These are phyloP conservation scores for Chromis chromis DNA, from an alignment of 2,797 vertebrate genomes.

Conservation along the genomic window DNA sequence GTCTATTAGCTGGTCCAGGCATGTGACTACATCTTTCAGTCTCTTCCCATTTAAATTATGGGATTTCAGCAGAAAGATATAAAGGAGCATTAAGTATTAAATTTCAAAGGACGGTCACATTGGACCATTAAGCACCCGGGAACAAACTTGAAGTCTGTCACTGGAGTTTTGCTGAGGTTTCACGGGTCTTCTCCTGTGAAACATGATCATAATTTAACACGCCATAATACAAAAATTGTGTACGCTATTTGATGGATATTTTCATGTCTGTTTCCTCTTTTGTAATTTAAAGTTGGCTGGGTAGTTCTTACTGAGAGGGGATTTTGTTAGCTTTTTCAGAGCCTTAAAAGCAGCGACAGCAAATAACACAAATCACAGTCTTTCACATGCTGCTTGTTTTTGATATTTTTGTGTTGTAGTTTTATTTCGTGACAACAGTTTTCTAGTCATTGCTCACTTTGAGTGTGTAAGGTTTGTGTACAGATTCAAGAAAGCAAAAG, in stretches of 20 bases:
- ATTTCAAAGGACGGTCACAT: conserved; percentile 33
- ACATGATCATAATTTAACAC: conserved; percentile 25
- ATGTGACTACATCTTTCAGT: not conserved
- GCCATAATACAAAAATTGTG: conserved; percentile 9
- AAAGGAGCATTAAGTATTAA: conserved; percentile 26
- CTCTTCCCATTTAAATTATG: not conserved
- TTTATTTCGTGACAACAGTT: conserved; percentile 11
- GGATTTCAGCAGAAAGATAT: conserved; percentile 19
- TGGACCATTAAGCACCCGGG: conserved; percentile 34
- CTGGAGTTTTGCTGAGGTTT: conserved; percentile 18
- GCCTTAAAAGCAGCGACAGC: not conserved
- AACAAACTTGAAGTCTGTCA: conserved; percentile 32
- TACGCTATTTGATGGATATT: conserved; percentile 12
- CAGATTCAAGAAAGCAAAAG: conserved; percentile 31
- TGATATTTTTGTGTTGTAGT: conserved; percentile 5
- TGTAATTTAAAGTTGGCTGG: conserved; percentile 8
- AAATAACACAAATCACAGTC: not conserved
- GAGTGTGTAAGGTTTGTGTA: conserved; percentile 27
- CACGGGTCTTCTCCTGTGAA: conserved; percentile 13
- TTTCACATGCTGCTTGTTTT: conserved; percentile 11
- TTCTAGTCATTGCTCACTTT: conserved; percentile 3
- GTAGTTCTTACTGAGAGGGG: not conserved
- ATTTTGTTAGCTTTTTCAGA: conserved; percentile 5
- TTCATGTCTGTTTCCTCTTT: conserved; percentile 6
- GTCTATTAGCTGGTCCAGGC: not conserved